phyloP scores from a whole-genome alignment of 1,140 invertebrate genomes.

The Myzus persicae region DNA sequence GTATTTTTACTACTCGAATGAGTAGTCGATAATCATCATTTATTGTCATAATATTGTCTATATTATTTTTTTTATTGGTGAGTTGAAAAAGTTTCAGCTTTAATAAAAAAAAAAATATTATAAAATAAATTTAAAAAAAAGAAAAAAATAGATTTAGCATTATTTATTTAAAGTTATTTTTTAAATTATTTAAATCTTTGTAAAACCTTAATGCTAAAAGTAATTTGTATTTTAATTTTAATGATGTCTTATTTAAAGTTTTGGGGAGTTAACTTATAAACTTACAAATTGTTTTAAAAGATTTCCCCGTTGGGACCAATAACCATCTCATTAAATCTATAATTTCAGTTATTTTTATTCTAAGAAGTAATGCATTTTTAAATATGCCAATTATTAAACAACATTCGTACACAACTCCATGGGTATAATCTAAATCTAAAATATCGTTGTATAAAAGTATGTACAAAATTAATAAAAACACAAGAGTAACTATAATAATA shows the following conservation, averaged over 20 bases:
- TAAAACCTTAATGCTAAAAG: not conserved
- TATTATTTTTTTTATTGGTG: too few species aligned
- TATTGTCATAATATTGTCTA: too few species aligned
- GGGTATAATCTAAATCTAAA: not conserved
- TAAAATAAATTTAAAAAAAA: not conserved
- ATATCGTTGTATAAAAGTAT: not conserved
- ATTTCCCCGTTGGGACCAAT: not conserved
- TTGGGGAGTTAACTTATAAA: not conserved
- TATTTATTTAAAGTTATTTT: not conserved
- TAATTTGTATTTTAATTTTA: slow-evolving; percentile 14
- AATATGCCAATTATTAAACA: not conserved
- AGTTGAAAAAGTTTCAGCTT: not conserved
- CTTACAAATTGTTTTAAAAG: slow-evolving; percentile 10
- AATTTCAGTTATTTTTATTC: not conserved
- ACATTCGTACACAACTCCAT: not conserved
- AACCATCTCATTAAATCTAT: not conserved
- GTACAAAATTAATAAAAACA: not conserved
- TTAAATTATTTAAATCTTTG: not conserved
- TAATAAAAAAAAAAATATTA: not conserved
- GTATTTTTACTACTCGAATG: too few species aligned
- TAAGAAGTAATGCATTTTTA: not conserved
- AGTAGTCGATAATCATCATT: not conserved
- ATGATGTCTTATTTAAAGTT: slow-evolving; percentile 13
- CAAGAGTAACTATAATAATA: not conserved
- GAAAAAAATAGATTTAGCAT: not conserved